Percentiles rank a stretch among this genome's conserved stretches.
Evolutionary conservation across 2,797 vertebrate genomes (phyloP).

Genomic region (Phalloptychus januarius): DNA sequence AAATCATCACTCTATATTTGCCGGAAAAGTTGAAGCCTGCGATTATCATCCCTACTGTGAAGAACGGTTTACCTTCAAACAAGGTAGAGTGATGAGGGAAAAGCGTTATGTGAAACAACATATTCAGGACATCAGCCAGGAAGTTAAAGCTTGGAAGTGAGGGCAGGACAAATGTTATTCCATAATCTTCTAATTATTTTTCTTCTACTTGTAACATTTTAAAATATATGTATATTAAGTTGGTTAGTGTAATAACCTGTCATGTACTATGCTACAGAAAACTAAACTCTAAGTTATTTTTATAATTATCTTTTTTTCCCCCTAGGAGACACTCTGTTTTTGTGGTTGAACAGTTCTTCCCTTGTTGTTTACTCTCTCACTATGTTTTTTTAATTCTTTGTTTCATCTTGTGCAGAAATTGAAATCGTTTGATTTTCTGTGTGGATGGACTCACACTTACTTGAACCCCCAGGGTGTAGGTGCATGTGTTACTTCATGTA

Average conservation of each 20-base stretch:
- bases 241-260: not conserved
- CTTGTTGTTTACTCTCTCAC: conserved; percentile 18
- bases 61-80: not conserved
- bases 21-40: not conserved
- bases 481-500: conserved; percentile 45
- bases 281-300: conserved; percentile 2
- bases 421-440: conserved; percentile 61
- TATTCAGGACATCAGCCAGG: not conserved
- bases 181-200: not conserved
- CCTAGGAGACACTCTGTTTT: not conserved
- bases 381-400: conserved; percentile 29
- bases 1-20: not conserved
- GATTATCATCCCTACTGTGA: not conserved
- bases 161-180: not conserved
- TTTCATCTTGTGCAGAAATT: conserved; percentile 37
- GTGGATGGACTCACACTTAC: conserved; percentile 50
- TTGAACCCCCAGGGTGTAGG: conserved; percentile 42
- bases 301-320: not conserved
- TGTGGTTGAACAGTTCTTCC: conserved; percentile 21
- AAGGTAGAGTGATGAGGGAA: not conserved
- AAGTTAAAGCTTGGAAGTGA: not conserved
- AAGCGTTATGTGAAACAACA: not conserved
- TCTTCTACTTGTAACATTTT: conserved; percentile 2
- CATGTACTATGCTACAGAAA: not conserved
- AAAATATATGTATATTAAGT: not conserved